Percentiles rank a stretch among this genome's conserved stretches.
Evolutionary conservation across 2,888 invertebrate genomes (phyloP).

Genomic region (Hoplodrina blanda): DNA sequence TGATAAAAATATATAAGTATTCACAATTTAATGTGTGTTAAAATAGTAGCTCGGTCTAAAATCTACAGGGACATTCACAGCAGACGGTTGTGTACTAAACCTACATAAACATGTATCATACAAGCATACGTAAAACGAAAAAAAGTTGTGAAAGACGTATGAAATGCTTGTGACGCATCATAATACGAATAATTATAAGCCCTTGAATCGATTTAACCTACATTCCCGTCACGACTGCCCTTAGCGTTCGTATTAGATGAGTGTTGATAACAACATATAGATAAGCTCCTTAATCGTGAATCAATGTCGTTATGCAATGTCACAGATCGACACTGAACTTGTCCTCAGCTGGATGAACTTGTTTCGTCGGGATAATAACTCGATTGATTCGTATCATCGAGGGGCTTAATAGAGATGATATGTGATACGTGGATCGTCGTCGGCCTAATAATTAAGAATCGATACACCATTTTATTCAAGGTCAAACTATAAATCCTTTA

Average conservation of each 20-base stretch:
- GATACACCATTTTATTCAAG: constrained; percentile 38
- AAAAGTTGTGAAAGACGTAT: constrained; percentile 38
- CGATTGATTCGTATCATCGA: constrained; percentile 30
- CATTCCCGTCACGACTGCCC: constrained; percentile 64
- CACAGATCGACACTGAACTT: constrained; percentile 70
- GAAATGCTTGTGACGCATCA: constrained; percentile 34
- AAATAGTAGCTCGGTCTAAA: constrained; percentile 15
- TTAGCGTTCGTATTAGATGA: constrained; percentile 64
- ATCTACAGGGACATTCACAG: neutral
- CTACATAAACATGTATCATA: neutral
- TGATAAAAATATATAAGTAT: constrained; percentile 45
- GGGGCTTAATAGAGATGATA: constrained; percentile 34
- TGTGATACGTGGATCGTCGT: constrained; percentile 16
- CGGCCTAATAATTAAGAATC: constrained; percentile 35
- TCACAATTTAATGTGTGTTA: constrained; percentile 41
- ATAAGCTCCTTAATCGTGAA: constrained; percentile 70
- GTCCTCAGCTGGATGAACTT: constrained; percentile 60
- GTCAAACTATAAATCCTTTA: constrained; percentile 38
- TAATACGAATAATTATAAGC: constrained; percentile 26
- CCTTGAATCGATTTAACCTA: constrained; percentile 46
- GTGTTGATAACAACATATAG: constrained; percentile 67
- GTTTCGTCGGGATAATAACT: constrained; percentile 44
- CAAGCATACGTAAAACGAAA: constrained; percentile 5
- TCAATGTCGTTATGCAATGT: constrained; percentile 71
- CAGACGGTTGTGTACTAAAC: neutral